Conservation (phyloP, 1,140 invertebrate genomes). For the Lepidotrigona ventralis region DNA sequence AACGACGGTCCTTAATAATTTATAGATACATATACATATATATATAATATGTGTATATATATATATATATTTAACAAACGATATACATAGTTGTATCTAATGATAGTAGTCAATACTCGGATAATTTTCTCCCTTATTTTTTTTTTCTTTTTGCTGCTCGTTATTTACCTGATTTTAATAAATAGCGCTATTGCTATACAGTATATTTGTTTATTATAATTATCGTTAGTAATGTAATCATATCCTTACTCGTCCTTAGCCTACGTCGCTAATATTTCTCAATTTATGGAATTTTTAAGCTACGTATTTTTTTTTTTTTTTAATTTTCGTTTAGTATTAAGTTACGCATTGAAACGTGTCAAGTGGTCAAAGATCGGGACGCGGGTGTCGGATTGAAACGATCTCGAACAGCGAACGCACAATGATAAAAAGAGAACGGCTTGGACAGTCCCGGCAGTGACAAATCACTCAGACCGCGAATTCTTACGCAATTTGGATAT, state of each 20-base stretch:
- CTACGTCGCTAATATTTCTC: slow-evolving; percentile 52
- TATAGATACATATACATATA: slow-evolving; percentile 63
- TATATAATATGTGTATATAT: no score
- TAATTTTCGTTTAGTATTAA: background rate
- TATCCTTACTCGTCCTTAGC: slow-evolving; percentile 46
- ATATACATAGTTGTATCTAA: slow-evolving; percentile 72
- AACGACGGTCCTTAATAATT: slow-evolving; percentile 66
- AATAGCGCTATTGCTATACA: slow-evolving; percentile 61
- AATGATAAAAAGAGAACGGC: background rate
- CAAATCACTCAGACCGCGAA: no score
- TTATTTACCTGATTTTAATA: slow-evolving; percentile 37
- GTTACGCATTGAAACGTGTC: slow-evolving; percentile 26
- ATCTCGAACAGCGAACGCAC: background rate
- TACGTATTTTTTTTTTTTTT: slow-evolving; percentile 15
- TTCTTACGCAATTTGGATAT: no score
- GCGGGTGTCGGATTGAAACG: slow-evolving; percentile 23
- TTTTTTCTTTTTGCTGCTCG: slow-evolving; percentile 27
- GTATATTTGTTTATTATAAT: slow-evolving; percentile 61
- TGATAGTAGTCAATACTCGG: slow-evolving; percentile 68
- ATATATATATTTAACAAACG: slow-evolving; percentile 71
- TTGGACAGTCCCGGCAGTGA: background rate
- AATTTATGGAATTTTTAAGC: slow-evolving; percentile 39
- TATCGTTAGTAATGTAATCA: slow-evolving; percentile 59
- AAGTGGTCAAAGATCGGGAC: slow-evolving; percentile 35
- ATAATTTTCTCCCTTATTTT: slow-evolving; percentile 41